Evolutionary conservation across 2,797 vertebrate genomes (phyloP).

Genomic region (Semaprochilodus insignis): DNA sequence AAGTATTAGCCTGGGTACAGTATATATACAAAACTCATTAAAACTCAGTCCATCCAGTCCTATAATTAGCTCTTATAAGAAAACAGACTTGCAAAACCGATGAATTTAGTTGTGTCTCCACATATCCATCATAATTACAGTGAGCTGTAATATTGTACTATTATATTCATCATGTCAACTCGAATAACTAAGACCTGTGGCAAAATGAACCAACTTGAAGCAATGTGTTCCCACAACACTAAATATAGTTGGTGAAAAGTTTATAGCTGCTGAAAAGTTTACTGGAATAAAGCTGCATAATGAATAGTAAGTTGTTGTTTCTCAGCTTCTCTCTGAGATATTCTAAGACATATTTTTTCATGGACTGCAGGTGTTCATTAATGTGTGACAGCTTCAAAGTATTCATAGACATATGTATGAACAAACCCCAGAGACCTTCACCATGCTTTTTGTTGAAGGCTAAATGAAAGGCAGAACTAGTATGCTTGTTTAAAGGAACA

Average conservation of each 20-base stretch:
- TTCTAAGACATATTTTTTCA: slow-evolving; percentile 2
- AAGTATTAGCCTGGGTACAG: too few species aligned
- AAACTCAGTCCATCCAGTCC: not conserved
- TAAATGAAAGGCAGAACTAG: not conserved
- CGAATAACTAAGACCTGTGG: too few species aligned
- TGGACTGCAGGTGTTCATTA: slow-evolving; percentile 6
- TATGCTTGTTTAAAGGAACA: not conserved
- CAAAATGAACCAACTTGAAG: not conserved
- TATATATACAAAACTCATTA: not conserved
- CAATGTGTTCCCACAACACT: not conserved
- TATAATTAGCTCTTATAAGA: not conserved
- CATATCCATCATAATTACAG: slow-evolving; percentile 1
- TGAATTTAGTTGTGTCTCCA: not conserved
- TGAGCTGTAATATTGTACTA: not conserved
- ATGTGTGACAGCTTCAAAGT: not conserved
- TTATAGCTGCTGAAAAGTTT: not conserved
- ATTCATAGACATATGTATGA: not conserved
- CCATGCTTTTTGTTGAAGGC: not conserved
- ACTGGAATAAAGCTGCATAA: not conserved
- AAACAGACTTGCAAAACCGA: not conserved
- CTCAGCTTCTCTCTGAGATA: slow-evolving; percentile 1
- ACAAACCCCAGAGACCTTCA: not conserved
- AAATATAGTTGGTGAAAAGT: not conserved
- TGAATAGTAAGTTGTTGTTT: not conserved
- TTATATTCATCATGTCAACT: not conserved